Evolutionary conservation across 1,140 invertebrate species (phyloP).

Genomic region (Drosophila albomicans): DNA sequence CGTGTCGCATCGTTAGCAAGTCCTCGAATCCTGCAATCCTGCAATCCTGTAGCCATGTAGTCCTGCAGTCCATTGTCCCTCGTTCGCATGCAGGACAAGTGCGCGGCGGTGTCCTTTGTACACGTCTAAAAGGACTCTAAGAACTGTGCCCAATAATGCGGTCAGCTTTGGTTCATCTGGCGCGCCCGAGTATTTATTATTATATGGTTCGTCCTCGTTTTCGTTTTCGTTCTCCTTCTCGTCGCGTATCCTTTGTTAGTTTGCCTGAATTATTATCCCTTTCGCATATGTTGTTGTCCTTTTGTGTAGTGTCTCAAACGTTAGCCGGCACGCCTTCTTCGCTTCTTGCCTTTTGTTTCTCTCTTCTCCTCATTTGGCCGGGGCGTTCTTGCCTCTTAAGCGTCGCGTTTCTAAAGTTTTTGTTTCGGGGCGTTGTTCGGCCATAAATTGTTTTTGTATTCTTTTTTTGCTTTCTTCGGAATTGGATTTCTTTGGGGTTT

Average conservation of each 20-base stretch:
- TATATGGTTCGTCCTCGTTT: constrained; percentile 24
- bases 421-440: constrained; percentile 33
- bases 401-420: constrained; percentile 43
- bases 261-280: constrained; percentile 48
- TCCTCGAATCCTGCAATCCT: constrained; percentile 8
- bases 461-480: constrained; percentile 47
- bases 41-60: constrained; percentile 1
- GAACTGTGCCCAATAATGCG: constrained; percentile 35
- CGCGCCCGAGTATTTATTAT: constrained; percentile 38
- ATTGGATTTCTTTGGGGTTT: constrained; percentile 36
- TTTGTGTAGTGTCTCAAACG: constrained; percentile 28
- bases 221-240: constrained; percentile 1
- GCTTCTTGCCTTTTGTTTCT: constrained; percentile 8
- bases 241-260: constrained; percentile 23
- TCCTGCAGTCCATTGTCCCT: constrained; percentile 12
- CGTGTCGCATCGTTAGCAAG: constrained; percentile 50
- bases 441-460: constrained; percentile 39
- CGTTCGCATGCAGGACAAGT: constrained; percentile 28
- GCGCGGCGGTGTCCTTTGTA: constrained; percentile 29
- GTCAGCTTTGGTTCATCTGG: constrained; percentile 46
- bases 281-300: constrained; percentile 51
- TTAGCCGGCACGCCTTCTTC: constrained; percentile 38
- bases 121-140: constrained; percentile 17
- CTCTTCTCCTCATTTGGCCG: constrained; percentile 8
- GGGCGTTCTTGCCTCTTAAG: constrained; percentile 30